Evolutionary conservation across 2,113 vertebrate species (phyloP), one percentile per base, ranked within the genome.

Genomic region (Polypterus senegalus): DNA sequence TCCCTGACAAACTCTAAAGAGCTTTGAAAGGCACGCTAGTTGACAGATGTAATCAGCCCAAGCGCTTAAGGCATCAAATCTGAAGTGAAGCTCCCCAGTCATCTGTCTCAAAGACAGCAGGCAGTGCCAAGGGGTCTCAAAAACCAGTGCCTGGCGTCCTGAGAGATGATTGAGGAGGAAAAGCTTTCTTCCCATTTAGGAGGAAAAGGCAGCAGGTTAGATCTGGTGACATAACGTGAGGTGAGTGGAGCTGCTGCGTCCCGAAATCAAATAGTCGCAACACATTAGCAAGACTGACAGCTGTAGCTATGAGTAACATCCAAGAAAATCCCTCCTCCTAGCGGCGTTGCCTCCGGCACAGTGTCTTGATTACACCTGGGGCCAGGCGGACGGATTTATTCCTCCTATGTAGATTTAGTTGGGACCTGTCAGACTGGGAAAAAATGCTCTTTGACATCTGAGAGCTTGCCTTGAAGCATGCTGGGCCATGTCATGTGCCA

Each of bases 291-390:
- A 55, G 54, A 55, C 6, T 55, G 56, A 27, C 56, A 57, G 56
- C 56, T 7, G 56, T 57, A 9, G 56, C 9, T 4, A 43, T 44
- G 27, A 51, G 6, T 7, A 51, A 51, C 6, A 51, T 51, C 27
- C 27, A 27, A 51, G 9, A 51, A 51, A 9, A 51, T 51, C 49
- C 78, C 70, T 67, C n/a, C 54, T 27, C 27, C 27, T 27, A 1
- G 27, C 27, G 27, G 27, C 27, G 27, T 27, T 27, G 27, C 27
- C 27, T 27, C 27, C 2, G 27, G 27, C 27, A 27, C 27, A 27
- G 27, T 27, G 27, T 27, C 27, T 27, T 27, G 27, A 27, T 27
- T 27, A 27, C 27, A 27, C 27, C 27, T 27, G 27, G 27, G 27
- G 27, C 27, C 27, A 27, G 27, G 27, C 27, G 27, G 27, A 27